Evolutionary conservation across 2,113 vertebrate species (phyloP).

Genomic region (Tachycineta bicolor): DNA sequence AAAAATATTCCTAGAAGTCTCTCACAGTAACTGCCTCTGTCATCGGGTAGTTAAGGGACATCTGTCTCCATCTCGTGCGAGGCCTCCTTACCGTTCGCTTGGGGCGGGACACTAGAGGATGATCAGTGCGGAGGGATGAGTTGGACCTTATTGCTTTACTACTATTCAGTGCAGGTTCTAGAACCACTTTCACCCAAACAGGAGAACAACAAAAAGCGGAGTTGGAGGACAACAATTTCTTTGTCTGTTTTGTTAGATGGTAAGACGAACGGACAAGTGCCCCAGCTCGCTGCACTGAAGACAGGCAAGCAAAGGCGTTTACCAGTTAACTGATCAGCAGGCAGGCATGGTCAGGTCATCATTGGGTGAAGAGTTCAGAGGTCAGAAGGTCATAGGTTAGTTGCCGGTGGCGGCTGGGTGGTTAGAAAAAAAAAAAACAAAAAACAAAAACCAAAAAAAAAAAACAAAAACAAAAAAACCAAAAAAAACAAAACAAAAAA

Average conservation of each 20-base stretch:
- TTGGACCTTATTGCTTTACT: conserved; percentile 92
- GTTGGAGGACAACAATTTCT: conserved; percentile 83
- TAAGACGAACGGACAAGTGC: conserved; percentile 88
- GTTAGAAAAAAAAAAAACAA: conserved; percentile 86
- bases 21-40: conserved; percentile 86
- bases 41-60: conserved; percentile 77
- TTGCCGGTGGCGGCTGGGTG: conserved; percentile 99
- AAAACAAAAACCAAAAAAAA: not conserved
- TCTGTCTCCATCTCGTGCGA: conserved; percentile 76
- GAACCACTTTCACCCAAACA: conserved; percentile 85
- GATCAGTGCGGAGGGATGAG: conserved; percentile 82
- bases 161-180: conserved; percentile 91
- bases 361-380: conserved; percentile 99
- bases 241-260: conserved; percentile 87
- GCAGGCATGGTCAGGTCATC: conserved; percentile 99
- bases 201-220: conserved; percentile 74
- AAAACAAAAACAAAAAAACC: conserved; percentile 61
- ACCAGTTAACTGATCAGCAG: conserved; percentile 99
- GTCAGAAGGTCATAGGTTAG: conserved; percentile 99
- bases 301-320: conserved; percentile 91
- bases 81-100: conserved; percentile 83
- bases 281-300: conserved; percentile 89
- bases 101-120: conserved; percentile 74
- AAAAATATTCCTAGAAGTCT: conserved; percentile 79
- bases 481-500: not conserved